A percentile compares a stretch with the other conserved stretches of the same genome.
phyloP scores from a whole-genome alignment of 2,888 invertebrate genomes.

The Cosmorhoe ocellata region DNA sequence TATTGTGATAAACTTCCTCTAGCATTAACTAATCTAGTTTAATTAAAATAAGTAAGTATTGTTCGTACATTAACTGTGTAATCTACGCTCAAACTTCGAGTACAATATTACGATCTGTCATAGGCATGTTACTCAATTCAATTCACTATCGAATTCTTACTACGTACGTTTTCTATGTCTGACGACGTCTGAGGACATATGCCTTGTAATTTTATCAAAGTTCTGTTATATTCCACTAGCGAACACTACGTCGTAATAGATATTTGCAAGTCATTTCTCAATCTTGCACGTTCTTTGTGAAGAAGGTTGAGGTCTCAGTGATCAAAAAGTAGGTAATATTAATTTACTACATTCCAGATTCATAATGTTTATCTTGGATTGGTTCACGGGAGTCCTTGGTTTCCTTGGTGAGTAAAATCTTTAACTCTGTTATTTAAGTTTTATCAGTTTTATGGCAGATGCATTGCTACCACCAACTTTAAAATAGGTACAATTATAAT shows the following conservation, averaged over 20 bases:
- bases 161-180: conserved; percentile 55
- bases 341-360: conserved; percentile 66
- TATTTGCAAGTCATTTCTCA: conserved; percentile 69
- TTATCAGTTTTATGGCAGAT: conserved; percentile 10
- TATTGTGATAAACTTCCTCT: conserved; percentile 76
- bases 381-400: conserved; percentile 96
- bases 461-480: not conserved
- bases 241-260: conserved; percentile 53
- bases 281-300: conserved; percentile 55
- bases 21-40: conserved; percentile 75
- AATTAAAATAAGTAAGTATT: conserved; percentile 77
- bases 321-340: conserved; percentile 37
- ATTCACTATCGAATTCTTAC: conserved; percentile 64
- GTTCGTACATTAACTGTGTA: conserved; percentile 40
- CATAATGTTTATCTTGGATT: conserved; percentile 97
- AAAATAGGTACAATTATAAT: not conserved
- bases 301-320: conserved; percentile 34
- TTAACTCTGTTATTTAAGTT: conserved; percentile 16
- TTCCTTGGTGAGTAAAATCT: conserved; percentile 89
- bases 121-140: conserved; percentile 75
- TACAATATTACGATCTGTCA: conserved; percentile 74
- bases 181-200: conserved; percentile 44
- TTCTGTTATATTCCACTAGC: conserved; percentile 40
- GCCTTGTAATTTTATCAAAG: conserved; percentile 33
- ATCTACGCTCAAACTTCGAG: conserved; percentile 55